phyloP scores from a whole-genome alignment of 30 jellyfish, hydroid and myxozoan species.

The Sanderia malayensis region DNA sequence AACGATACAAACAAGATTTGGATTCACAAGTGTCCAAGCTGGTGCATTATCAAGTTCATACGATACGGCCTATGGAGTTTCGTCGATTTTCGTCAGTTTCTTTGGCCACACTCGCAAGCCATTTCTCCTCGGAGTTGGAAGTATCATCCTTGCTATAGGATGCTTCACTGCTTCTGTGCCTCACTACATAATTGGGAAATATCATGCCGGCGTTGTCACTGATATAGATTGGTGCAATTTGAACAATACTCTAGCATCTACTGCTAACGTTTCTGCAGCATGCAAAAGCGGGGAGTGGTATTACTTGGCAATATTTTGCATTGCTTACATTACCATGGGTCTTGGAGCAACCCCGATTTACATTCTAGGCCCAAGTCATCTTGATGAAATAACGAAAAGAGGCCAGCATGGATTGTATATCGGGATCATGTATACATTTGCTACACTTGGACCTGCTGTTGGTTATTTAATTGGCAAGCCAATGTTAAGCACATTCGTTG shows the following conservation, averaged over 20 bases:
- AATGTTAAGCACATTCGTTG: constrained; percentile 81
- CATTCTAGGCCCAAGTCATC: constrained; percentile 86
- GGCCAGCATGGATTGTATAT: constrained; percentile 81
- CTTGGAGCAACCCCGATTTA: constrained; percentile 96
- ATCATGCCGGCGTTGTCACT: constrained; percentile 71
- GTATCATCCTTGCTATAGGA: constrained; percentile 72
- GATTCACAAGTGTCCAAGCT: constrained; percentile 81
- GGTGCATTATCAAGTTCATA: constrained; percentile 69
- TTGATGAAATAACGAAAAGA: constrained; percentile 80
- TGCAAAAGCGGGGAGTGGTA: constrained; percentile 84
- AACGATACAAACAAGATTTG: constrained; percentile 85
- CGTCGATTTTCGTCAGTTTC: constrained; percentile 73
- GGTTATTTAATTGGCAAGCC: constrained; percentile 89
- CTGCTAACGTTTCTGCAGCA: not conserved
- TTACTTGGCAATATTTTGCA: constrained; percentile 59
- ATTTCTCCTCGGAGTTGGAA: constrained; percentile 73
- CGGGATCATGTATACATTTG: constrained; percentile 82
- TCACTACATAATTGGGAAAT: constrained; percentile 65
- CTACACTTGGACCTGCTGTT: constrained; percentile 95
- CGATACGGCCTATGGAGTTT: constrained; percentile 87
- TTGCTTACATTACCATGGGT: constrained; percentile 82
- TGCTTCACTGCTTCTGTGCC: constrained; percentile 75
- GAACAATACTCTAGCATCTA: constrained; percentile 11
- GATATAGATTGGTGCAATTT: constrained; percentile 67
- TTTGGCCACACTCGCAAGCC: constrained; percentile 85